Evolutionary conservation across 30 jellyfish, hydroid and myxozoan genomes (phyloP).

Genomic region (Cassiopea xamachana): DNA sequence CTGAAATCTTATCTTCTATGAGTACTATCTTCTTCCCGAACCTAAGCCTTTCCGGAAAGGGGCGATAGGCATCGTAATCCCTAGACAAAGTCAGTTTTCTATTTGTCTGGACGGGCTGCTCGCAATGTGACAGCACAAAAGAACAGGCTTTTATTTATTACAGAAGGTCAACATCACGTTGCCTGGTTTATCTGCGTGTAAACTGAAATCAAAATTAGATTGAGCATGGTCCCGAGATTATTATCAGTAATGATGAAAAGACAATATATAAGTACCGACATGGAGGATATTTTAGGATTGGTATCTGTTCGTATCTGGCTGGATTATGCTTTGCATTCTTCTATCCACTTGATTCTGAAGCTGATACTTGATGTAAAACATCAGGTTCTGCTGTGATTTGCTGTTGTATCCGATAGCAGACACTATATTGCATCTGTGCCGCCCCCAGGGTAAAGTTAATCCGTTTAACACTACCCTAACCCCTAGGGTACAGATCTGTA

Average conservation of each 20-base stretch:
- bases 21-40: not conserved
- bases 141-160: not conserved
- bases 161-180: not conserved
- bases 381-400: too few relatives aligned
- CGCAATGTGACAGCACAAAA: not conserved
- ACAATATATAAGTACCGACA: too few relatives aligned
- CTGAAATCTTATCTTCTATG: not conserved
- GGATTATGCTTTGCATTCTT: too few relatives aligned
- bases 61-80: not conserved
- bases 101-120: conserved; percentile 22
- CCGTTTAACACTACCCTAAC: too few relatives aligned
- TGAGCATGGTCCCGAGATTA: not conserved
- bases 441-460: too few relatives aligned
- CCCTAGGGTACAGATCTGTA: too few relatives aligned
- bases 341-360: too few relatives aligned
- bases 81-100: not conserved
- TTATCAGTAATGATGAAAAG: not conserved
- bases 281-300: too few relatives aligned
- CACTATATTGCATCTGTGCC: too few relatives aligned
- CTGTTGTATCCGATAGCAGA: too few relatives aligned
- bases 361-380: too few relatives aligned
- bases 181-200: not conserved
- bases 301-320: too few relatives aligned
- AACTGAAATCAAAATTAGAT: conserved; percentile 1
- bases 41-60: conserved; percentile 18